Evolutionary conservation across 2,888 invertebrate genomes (phyloP).

Genomic region (Pyrgus malvae): DNA sequence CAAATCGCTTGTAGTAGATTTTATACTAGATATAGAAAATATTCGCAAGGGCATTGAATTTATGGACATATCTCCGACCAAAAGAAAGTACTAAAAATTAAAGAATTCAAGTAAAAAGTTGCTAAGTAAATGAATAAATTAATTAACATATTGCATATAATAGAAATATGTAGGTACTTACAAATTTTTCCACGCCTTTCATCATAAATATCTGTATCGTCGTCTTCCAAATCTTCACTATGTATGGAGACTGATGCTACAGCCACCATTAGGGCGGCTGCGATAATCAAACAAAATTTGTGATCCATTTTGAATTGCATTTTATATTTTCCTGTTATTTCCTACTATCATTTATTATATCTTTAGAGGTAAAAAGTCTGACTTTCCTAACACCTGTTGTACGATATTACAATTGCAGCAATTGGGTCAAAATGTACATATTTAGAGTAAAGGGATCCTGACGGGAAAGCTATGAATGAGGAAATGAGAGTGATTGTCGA

Average conservation of each 20-base stretch:
- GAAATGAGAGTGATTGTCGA: constrained; percentile 54
- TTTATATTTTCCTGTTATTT: not conserved
- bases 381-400: no score
- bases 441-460: constrained; percentile 7
- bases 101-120: no score
- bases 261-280: constrained; percentile 43
- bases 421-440: constrained; percentile 18
- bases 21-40: no score
- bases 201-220: constrained; percentile 36
- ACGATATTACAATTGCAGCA: constrained; percentile 11
- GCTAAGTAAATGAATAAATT: no score
- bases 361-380: not conserved
- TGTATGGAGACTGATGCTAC: constrained; percentile 51
- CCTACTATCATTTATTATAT: not conserved
- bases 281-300: constrained; percentile 46
- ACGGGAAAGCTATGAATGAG: constrained; percentile 28
- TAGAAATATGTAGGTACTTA: not conserved
- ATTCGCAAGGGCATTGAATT: no score
- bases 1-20: no score
- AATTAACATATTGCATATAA: no score
- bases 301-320: constrained; percentile 46
- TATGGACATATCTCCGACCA: no score
- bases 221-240: constrained; percentile 36
- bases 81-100: no score
- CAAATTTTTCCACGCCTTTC: not conserved